Base-by-base conservation (phyloP, 53 echinoderm and acorn worm genomes). In the Actinopyga echinites region DNA sequence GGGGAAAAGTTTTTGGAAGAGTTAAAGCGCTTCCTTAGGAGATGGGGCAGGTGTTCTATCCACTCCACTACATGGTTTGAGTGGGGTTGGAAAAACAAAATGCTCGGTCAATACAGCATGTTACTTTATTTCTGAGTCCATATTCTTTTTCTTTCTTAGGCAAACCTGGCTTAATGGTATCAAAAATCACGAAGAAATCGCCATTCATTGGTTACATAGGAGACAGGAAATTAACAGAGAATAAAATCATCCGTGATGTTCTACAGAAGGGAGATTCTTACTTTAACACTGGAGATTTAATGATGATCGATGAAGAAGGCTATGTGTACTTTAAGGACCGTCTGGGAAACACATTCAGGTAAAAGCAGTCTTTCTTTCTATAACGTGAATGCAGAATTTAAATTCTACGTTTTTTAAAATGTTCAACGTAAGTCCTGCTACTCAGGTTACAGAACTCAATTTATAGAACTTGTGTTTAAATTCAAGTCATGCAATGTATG, bases 341-440 rank as follows among this genome's bases (percentile, higher is more conserved):
- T 44, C 66, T 93, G 12, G 93, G 95, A 0, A 93, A 93, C 34
- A 93, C 95, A 30, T 95, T 95, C 86, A 93, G 95, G 95, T 95
- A 32, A 82, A 62, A 35, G 21, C 20, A 67, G 5, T 12, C 9
- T 11, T 8, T 5, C 21, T 33, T 11, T 22, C n/a, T 1, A 12
- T 19, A 24, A 64, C 20, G 25, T 24, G 11, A 1, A 55, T 55
- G 15, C 56, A 55, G 21, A 21, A 55, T 55, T 21, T 55, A n/a
- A n/a, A n/a, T n/a, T n/a, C n/a, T n/a, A n/a, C n/a, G n/a, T n/a
- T n/a, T n/a, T n/a, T n/a, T n/a, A n/a, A n/a, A n/a, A n/a, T n/a
- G n/a, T n/a, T n/a, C n/a, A n/a, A n/a, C n/a, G n/a, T n/a, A n/a
- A n/a, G n/a, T n/a, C n/a, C n/a, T n/a, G n/a, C n/a, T n/a, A n/a